Base-by-base conservation (phyloP, 1,140 invertebrate genomes). In the Phocides pigmalion region DNA sequence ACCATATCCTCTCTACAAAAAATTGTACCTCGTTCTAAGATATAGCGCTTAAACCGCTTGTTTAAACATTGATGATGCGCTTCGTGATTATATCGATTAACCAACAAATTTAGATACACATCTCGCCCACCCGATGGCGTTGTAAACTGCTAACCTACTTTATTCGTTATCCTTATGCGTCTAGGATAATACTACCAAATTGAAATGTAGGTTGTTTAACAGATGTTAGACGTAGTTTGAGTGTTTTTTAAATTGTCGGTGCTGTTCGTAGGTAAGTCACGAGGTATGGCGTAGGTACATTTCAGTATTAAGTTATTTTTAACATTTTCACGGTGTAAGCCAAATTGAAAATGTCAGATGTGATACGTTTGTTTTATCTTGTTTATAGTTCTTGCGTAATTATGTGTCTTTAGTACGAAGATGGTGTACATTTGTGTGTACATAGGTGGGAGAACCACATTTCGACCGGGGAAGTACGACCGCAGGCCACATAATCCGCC, bases 341-440 rank as follows among this genome's bases (percentile, higher is more conserved):
- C 76, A 76, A 83, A 70, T 64, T 70, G 62, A 73, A 84, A 84
- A 82, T 84, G 79, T 84, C 81, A 84, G 66, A 61, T 20, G 67
- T 62, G 44, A 70, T 42, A 44, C 19, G 56, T 64, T 64, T 70
- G 62, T 69, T 58, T 73, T 62, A 46, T 64, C 11, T 59, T 44
- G 62, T 71, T 70, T 65, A 64, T 17, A 41, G 20, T 46, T n/a
- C 19, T 56, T 59, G 54, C 56, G 56, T 37, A 61, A 61, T 59
- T 14, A 17, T 4, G 14, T 42, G 11, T 9, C 35, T 39, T 12
- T 35, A 9, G 35, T 1, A 12, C 37, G 1, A 41, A 41, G 28
- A 32, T 28, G 25, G 25, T 3, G n/a, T 11, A 1, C 9, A 32
- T 11, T 11, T 11, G n/a, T 32, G 9, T 28, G 9, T 39, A 39